Conservation (phyloP, 2,888 invertebrate genomes). For the Agrotis ipsilon region DNA sequence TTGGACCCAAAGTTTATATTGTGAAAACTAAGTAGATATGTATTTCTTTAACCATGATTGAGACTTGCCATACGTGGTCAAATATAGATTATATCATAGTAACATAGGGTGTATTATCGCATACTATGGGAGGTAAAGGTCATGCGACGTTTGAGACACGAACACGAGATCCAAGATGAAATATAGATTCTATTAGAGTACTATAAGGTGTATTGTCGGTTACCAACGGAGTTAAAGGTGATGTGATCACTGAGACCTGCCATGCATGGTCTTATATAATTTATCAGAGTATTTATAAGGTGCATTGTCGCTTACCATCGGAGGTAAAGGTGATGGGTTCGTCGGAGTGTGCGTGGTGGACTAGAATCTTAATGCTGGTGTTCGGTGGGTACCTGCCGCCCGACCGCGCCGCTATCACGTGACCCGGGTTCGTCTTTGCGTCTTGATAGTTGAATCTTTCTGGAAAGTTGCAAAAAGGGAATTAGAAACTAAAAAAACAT, state of each 20-base stretch:
- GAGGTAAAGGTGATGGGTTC: slow-evolving; percentile 97
- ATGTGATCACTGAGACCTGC: background rate
- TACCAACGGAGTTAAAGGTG: background rate
- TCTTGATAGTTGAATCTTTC: slow-evolving; percentile 95
- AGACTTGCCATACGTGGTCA: no score
- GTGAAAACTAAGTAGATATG: no score
- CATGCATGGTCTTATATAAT: background rate
- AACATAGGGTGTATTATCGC: no score
- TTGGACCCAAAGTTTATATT: no score
- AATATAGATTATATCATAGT: no score
- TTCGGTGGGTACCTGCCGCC: slow-evolving; percentile 94
- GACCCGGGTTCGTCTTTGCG: slow-evolving; percentile 95
- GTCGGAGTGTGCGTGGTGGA: slow-evolving; percentile 92
- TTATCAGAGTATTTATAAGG: background rate
- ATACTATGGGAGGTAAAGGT: no score
- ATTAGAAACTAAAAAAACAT: no score
- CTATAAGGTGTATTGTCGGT: background rate
- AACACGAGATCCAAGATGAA: no score
- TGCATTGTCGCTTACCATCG: slow-evolving; percentile 93
- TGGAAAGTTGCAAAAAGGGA: slow-evolving; percentile 71
- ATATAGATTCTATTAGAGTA: no score
- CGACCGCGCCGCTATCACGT: slow-evolving; percentile 96
- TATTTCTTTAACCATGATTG: no score
- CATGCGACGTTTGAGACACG: no score
- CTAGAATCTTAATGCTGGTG: slow-evolving; percentile 97